phyloP scores from a whole-genome alignment of 1,140 invertebrate species.

The Drosophila guanche region DNA sequence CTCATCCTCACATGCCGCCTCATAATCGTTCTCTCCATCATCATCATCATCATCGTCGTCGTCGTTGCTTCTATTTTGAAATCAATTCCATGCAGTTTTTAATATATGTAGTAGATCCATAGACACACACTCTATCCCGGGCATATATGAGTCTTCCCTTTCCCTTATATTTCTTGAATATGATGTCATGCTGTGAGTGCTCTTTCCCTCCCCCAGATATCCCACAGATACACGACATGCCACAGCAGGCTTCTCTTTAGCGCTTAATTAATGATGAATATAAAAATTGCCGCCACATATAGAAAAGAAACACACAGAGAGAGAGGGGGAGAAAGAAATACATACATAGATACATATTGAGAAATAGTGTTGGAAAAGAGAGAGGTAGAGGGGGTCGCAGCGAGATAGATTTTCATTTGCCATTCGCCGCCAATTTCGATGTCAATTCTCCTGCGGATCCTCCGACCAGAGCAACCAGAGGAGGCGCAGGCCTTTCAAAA shows the following conservation, averaged over 20 bases:
- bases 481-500: conserved; percentile 47
- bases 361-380: background rate
- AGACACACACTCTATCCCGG: conserved; percentile 24
- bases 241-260: conserved; percentile 76
- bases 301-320: conserved; percentile 1
- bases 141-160: conserved; percentile 44
- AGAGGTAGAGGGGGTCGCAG: background rate
- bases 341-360: background rate
- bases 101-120: conserved; percentile 42
- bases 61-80: conserved; percentile 70
- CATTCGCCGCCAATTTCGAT: conserved; percentile 59
- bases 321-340: background rate
- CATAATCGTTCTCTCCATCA: conserved; percentile 31
- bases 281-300: conserved; percentile 70
- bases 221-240: background rate
- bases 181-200: conserved; percentile 66
- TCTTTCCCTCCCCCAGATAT: conserved; percentile 49
- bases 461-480: too few relatives aligned
- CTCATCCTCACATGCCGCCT: conserved; percentile 16
- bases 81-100: conserved; percentile 80
- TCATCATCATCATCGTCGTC: conserved; percentile 38
- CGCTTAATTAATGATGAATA: conserved; percentile 82
- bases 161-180: conserved; percentile 64
- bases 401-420: conserved; percentile 15
- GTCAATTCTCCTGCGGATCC: conserved; percentile 24